Evolutionary conservation across 2,113 vertebrate genomes (phyloP).

Genomic region (Sitta europaea): DNA sequence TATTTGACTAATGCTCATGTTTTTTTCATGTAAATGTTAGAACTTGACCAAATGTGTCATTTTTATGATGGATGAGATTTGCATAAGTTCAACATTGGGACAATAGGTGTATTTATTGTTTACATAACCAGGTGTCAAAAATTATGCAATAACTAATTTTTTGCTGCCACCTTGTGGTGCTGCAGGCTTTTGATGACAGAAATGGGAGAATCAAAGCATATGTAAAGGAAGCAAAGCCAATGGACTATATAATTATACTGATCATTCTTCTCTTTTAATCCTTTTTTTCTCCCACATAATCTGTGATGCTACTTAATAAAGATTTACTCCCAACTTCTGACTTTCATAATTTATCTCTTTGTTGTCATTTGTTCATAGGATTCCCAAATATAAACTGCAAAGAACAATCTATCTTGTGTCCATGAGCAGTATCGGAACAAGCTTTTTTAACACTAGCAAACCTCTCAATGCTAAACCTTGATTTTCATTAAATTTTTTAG

Average conservation of each 20-base stretch:
- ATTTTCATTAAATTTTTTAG: background rate
- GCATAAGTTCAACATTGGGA: background rate
- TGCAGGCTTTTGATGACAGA: background rate
- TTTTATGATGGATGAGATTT: background rate
- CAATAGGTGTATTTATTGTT: background rate
- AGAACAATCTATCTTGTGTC: background rate
- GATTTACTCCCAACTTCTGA: background rate
- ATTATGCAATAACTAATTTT: conserved; percentile 55
- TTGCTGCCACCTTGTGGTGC: conserved; percentile 73
- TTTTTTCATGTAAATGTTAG: background rate
- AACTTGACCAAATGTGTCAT: background rate
- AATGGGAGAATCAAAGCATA: background rate
- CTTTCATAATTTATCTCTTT: background rate
- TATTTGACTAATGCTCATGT: background rate
- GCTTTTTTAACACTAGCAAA: background rate
- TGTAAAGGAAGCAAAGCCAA: background rate
- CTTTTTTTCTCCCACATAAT: background rate
- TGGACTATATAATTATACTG: background rate
- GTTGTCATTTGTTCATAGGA: background rate
- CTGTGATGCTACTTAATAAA: background rate
- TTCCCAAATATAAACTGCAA: background rate
- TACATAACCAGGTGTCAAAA: background rate
- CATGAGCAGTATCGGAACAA: background rate
- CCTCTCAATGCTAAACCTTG: rapidly evolving
- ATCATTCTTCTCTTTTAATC: background rate